Percentiles rank a stretch among this genome's conserved stretches.
phyloP scores from a whole-genome alignment of 1,140 invertebrate species.

The Megalonaias nervosa region DNA sequence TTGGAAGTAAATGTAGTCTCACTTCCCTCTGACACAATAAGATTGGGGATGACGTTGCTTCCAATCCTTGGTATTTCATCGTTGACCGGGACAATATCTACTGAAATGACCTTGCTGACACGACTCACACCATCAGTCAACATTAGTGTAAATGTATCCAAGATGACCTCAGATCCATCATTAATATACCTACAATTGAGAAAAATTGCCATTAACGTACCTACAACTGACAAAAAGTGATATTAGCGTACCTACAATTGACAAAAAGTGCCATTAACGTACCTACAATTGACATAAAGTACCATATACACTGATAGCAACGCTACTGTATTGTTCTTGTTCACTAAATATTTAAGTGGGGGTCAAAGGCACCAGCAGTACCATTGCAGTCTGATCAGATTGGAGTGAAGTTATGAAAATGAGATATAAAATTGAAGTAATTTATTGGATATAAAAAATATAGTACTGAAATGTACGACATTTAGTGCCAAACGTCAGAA shows the following conservation, averaged over 20 bases:
- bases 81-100: constrained; percentile 69
- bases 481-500: no score
- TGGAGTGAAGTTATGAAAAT: no score
- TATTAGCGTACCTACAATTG: constrained; percentile 59
- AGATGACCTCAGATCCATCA: constrained; percentile 66
- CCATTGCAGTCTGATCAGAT: no score
- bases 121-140: constrained; percentile 70
- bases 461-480: no score
- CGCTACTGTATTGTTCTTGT: no score
- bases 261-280: constrained; percentile 52
- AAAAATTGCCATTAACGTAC: no score
- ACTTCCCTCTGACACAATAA: constrained; percentile 67
- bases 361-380: no score
- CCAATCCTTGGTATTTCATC: constrained; percentile 67
- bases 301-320: no score
- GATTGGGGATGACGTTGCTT: constrained; percentile 50
- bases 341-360: no score
- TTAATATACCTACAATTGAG: constrained; percentile 65
- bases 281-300: constrained; percentile 29
- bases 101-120: constrained; percentile 64
- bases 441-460: no score
- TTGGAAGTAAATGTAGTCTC: constrained; percentile 62
- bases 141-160: constrained; percentile 68
- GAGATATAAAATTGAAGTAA: no score
- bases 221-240: no score